Conservation (phyloP, 2,888 invertebrate species). For the Conomelus anceps region DNA sequence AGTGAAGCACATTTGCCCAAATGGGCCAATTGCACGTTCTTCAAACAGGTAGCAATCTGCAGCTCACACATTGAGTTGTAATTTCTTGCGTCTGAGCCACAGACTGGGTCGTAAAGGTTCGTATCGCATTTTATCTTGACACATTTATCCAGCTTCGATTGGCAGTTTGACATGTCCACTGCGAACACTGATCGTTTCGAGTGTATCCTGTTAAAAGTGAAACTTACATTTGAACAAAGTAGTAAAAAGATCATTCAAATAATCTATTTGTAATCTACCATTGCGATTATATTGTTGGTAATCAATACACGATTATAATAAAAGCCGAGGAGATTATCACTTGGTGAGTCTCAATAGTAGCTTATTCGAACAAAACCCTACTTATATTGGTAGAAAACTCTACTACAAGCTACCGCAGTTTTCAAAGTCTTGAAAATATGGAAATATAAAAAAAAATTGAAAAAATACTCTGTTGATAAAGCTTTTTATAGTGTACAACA, state of each 20-base stretch:
- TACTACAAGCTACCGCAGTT: too few species aligned
- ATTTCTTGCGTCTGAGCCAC: slow-evolving; percentile 81
- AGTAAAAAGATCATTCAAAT: background rate
- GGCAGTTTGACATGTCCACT: slow-evolving; percentile 76
- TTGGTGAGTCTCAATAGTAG: too few species aligned
- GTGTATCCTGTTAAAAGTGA: slow-evolving; percentile 35
- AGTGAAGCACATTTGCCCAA: slow-evolving; percentile 78
- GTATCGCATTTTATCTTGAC: slow-evolving; percentile 53
- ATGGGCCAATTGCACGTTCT: slow-evolving; percentile 80
- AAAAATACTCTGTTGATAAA: too few species aligned
- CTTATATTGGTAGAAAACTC: too few species aligned
- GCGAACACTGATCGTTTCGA: slow-evolving; percentile 56
- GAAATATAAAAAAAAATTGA: too few species aligned
- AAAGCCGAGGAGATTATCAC: too few species aligned
- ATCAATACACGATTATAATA: too few species aligned
- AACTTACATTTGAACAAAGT: background rate
- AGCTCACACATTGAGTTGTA: slow-evolving; percentile 77
- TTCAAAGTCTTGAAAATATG: too few species aligned
- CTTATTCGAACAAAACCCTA: too few species aligned
- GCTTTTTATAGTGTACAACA: too few species aligned
- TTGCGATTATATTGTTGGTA: background rate
- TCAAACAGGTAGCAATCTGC: slow-evolving; percentile 77
- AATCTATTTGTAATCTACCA: background rate
- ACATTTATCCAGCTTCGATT: slow-evolving; percentile 65
- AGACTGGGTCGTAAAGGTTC: slow-evolving; percentile 54